Conservation (phyloP, 2,113 vertebrate species). For the Marmota flaviventris region DNA sequence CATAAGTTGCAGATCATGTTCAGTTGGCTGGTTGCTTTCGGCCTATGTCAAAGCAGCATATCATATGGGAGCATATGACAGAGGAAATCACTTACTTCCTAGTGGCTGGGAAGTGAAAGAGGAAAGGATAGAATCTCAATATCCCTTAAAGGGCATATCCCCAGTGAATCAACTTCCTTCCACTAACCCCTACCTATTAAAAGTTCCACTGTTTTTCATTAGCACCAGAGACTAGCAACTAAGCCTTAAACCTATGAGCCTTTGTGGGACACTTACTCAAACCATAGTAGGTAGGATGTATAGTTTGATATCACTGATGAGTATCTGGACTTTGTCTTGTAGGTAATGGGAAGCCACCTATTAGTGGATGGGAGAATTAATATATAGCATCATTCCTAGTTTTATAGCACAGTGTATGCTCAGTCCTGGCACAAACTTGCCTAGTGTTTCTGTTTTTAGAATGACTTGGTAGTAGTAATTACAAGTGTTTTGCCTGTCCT, state of each 20-base stretch:
- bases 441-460: constrained; percentile 7
- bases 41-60: background rate
- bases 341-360: background rate
- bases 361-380: background rate
- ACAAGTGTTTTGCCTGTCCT: background rate
- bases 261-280: background rate
- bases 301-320: background rate
- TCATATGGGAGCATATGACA: too few relatives aligned
- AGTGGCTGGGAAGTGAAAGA: background rate
- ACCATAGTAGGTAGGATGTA: background rate
- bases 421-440: background rate
- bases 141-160: background rate
- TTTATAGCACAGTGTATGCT: background rate
- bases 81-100: background rate
- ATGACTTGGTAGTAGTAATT: constrained; percentile 31
- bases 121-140: background rate
- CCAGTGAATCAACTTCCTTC: background rate
- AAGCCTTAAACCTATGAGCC: background rate
- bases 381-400: background rate
- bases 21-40: background rate
- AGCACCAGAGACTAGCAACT: background rate
- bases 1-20: background rate
- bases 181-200: background rate
- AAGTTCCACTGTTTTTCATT: too few relatives aligned
- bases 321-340: background rate